phyloP scores from a whole-genome alignment of 2,797 vertebrate species.

The Tokudaia tokunoshimensis region DNA sequence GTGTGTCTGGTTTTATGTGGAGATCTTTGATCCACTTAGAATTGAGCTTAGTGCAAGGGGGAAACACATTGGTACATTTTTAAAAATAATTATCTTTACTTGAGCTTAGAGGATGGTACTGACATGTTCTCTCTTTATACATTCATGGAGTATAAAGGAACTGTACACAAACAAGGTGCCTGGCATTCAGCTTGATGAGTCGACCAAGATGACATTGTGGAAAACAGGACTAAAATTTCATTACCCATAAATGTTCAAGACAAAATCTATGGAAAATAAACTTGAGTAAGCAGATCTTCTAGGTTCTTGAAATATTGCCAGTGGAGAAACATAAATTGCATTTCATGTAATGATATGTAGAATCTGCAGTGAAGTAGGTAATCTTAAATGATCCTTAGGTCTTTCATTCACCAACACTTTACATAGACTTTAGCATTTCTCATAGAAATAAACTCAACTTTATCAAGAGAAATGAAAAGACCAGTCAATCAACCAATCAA shows the following conservation, averaged over 20 bases:
- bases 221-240: neutral
- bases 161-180: neutral
- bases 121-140: neutral
- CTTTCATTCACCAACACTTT: neutral
- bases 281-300: neutral
- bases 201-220: neutral
- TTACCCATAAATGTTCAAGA: neutral
- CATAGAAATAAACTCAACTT: neutral
- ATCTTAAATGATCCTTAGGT: neutral
- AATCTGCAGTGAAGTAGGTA: neutral
- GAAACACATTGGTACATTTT: neutral
- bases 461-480: neutral
- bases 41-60: too few relatives aligned
- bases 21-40: too few relatives aligned
- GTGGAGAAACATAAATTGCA: neutral
- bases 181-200: neutral
- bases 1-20: too few relatives aligned
- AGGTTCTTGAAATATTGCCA: neutral
- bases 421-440: neutral
- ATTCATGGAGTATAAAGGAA: neutral
- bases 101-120: neutral
- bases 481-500: neutral
- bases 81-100: neutral
- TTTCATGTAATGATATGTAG: neutral
- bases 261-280: neutral